Percentiles rank a stretch among this genome's conserved stretches.
Evolutionary conservation across 2,888 invertebrate species (phyloP).

Genomic region (Nomada lathburiana): DNA sequence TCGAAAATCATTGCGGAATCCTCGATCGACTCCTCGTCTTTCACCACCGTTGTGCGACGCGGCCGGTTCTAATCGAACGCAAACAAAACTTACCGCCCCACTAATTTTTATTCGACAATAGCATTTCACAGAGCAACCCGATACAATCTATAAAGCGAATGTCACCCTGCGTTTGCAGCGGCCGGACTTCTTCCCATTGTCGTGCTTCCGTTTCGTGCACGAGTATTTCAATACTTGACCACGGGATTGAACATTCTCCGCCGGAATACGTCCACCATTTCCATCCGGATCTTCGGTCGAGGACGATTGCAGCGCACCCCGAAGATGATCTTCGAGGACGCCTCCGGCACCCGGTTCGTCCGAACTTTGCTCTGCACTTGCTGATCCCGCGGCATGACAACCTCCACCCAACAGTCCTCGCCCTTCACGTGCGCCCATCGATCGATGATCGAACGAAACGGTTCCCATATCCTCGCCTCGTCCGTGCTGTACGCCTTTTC

Average conservation of each 20-base stretch:
- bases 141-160: conserved; percentile 36
- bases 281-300: conserved; percentile 51
- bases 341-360: neutral
- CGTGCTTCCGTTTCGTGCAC: conserved; percentile 35
- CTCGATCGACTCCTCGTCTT: too few relatives aligned
- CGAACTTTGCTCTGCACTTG: conserved; percentile 34
- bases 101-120: neutral
- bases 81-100: neutral
- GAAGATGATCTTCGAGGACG: conserved; percentile 32
- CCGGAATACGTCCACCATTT: conserved; percentile 44
- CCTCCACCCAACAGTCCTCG: conserved; percentile 56
- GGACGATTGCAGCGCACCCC: conserved; percentile 65
- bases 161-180: conserved; percentile 60
- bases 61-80: neutral
- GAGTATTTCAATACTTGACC: conserved; percentile 36
- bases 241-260: conserved; percentile 11
- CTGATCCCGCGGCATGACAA: conserved; percentile 56
- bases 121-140: neutral
- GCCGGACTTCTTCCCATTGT: conserved; percentile 23
- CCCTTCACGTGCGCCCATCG: conserved; percentile 40
- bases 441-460: conserved; percentile 60
- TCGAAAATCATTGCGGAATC: too few relatives aligned
- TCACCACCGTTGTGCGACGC: too few relatives aligned
- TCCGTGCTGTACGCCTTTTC: conserved; percentile 16
- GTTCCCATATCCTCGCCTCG: conserved; percentile 50